Evolutionary conservation across 2,113 vertebrate genomes (phyloP), one percentile per base, ranked within the genome.

Genomic region (Chaetorhynchus papuensis): DNA sequence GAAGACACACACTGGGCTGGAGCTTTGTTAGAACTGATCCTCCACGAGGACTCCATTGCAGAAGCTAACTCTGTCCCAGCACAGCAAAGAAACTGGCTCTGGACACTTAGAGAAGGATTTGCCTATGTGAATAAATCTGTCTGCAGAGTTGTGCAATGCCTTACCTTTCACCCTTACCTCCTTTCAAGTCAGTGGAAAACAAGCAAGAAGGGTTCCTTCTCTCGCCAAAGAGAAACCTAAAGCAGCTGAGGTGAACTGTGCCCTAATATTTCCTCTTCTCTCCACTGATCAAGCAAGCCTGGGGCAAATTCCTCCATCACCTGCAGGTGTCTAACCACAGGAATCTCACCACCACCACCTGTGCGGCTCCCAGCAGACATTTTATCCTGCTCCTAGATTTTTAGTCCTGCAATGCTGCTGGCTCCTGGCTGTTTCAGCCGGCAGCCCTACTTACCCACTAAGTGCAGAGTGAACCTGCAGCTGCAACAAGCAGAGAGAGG

Each of bases 151-250:
- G 6, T 4, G 4, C 23, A 41, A 35, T 0, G 0, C 9, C 50
- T 72, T 69, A 44, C 65, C 52, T 84, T 54, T 82, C 65, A 78
- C 41, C 9, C 13, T 57, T 14, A 26, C 24, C 31, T 44, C 11
- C 41, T 53, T 26, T 28, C 15, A 27, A 64, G 14, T 4, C 13
- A 9, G 7, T 19, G 9, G 22, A 53, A 74, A 65, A 6, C 6
- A 1, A 22, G 11, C 47, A 82, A 65, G 18, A 75, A 2, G 0
- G 0, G 2, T 14, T 27, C 3, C 15, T 65, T 45, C 37, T 68
- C 7, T 1, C 37, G 74, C 59, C 13, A 30, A 47, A 65, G n/a
- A 33, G 16, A 70, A 5, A 50, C 5, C 13, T 64, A 66, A 66
- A 70, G 11, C 39, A 84, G 33, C 24, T 37, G 21, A n/a, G 8